Conservation (phyloP, 2,888 invertebrate species). For the Sturmia bella region DNA sequence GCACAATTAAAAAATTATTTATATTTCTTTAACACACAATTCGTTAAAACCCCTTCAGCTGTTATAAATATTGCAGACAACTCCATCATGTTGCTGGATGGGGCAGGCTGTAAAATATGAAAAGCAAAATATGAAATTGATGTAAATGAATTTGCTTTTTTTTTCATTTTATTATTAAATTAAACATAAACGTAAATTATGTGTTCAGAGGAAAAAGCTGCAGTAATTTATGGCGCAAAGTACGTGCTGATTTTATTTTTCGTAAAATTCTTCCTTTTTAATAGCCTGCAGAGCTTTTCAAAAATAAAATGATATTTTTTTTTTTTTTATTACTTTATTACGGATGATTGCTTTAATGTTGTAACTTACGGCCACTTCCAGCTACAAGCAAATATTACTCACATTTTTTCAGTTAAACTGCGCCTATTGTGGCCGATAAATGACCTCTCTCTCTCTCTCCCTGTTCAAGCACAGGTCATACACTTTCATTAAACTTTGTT, state of each 20-base stretch:
- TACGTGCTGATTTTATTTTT: constrained; percentile 50
- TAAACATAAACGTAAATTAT: constrained; percentile 35
- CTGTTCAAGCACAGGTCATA: too few species aligned
- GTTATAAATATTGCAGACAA: constrained; percentile 16
- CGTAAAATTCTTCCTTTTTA: constrained; percentile 1
- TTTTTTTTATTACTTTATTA: constrained; percentile 4
- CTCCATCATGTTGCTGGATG: not conserved
- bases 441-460: not conserved
- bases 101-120: not conserved
- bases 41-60: not conserved
- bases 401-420: not conserved
- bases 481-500: too few species aligned
- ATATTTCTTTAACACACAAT: not conserved
- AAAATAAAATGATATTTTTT: not conserved
- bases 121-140: not conserved
- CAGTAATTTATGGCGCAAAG: constrained; percentile 3
- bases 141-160: not conserved
- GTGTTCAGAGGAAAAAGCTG: constrained; percentile 1
- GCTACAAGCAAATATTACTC: constrained; percentile 3
- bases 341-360: constrained; percentile 22
- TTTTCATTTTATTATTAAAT: constrained; percentile 27
- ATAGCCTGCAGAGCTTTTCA: constrained; percentile 21
- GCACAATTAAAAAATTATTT: constrained; percentile 3
- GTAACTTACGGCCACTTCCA: constrained; percentile 1
- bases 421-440: not conserved